phyloP scores from a whole-genome alignment of 2,888 invertebrate species.

The Phasia obesa region DNA sequence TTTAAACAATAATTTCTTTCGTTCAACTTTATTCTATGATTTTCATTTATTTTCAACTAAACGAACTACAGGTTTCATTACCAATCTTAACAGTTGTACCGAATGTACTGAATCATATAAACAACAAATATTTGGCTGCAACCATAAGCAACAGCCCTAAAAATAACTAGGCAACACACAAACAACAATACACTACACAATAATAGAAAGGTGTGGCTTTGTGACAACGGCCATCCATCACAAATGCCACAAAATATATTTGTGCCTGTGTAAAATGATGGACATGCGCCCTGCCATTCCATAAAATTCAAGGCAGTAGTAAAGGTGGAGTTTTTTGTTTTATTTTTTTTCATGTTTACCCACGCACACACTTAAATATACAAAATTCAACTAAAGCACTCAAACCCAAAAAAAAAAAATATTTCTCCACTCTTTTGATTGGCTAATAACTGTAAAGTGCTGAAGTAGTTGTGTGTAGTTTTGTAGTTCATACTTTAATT shows the following conservation, averaged over 20 bases:
- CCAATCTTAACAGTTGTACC: constrained; percentile 82
- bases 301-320: constrained; percentile 55
- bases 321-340: constrained; percentile 76
- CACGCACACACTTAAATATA: neutral
- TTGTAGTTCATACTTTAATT: constrained; percentile 67
- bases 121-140: constrained; percentile 53
- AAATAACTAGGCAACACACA: constrained; percentile 58
- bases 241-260: constrained; percentile 51
- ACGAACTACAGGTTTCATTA: constrained; percentile 70
- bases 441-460: constrained; percentile 69
- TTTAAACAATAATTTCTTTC: constrained; percentile 36
- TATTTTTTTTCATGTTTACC: constrained; percentile 32
- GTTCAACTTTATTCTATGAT: constrained; percentile 6
- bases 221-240: constrained; percentile 76
- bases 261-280: constrained; percentile 50
- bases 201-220: constrained; percentile 78
- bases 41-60: neutral
- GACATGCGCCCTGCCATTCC: constrained; percentile 76
- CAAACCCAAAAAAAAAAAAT: constrained; percentile 6
- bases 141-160: constrained; percentile 65
- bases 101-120: constrained; percentile 78
- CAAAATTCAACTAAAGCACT: constrained; percentile 27
- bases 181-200: constrained; percentile 39
- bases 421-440: constrained; percentile 79
- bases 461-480: constrained; percentile 71